These are phyloP conservation scores for Heteractis magnifica DNA, from an alignment of 92 coral and sea anemone species.

Conservation along the genomic window DNA sequence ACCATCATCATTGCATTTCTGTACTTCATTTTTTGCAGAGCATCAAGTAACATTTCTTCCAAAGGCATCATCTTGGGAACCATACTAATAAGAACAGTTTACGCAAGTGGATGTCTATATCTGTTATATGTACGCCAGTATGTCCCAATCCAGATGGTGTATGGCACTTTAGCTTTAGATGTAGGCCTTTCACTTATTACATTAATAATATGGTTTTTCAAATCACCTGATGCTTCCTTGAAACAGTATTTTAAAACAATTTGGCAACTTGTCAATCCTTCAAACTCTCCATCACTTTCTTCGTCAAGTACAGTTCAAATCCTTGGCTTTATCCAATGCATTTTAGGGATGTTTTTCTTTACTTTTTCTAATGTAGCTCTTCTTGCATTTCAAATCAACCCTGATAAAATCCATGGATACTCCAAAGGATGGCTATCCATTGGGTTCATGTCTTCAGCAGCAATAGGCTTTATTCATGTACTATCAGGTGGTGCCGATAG, in stretches of 20 bases:
- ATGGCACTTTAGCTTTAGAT: background rate
- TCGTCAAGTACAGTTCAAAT: constrained; percentile 16
- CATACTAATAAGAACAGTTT: constrained; percentile 9
- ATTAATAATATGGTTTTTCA: constrained; percentile 7
- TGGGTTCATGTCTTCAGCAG: constrained; percentile 17
- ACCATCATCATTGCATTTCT: constrained; percentile 3
- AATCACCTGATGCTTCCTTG: background rate
- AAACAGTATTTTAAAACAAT: constrained; percentile 4
- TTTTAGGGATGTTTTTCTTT: constrained; percentile 6
- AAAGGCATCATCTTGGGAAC: constrained; percentile 12
- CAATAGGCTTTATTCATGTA: constrained; percentile 20
- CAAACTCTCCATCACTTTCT: background rate
- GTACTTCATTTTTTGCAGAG: constrained; percentile 17
- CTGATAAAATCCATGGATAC: background rate
- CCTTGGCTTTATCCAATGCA: constrained; percentile 18
- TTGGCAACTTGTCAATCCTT: constrained; percentile 26
- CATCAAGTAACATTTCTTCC: constrained; percentile 9
- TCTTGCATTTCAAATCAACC: background rate
- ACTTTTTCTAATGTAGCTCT: constrained; percentile 6
- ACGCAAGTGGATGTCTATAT: constrained; percentile 1
- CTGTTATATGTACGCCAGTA: constrained; percentile 21
- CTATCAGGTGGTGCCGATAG: constrained; percentile 16
- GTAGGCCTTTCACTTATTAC: background rate
- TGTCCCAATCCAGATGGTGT: background rate
- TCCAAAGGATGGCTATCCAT: constrained; percentile 7